Evolutionary conservation across 2,888 invertebrate species (phyloP).

Genomic region (Drosophila seclusa): DNA sequence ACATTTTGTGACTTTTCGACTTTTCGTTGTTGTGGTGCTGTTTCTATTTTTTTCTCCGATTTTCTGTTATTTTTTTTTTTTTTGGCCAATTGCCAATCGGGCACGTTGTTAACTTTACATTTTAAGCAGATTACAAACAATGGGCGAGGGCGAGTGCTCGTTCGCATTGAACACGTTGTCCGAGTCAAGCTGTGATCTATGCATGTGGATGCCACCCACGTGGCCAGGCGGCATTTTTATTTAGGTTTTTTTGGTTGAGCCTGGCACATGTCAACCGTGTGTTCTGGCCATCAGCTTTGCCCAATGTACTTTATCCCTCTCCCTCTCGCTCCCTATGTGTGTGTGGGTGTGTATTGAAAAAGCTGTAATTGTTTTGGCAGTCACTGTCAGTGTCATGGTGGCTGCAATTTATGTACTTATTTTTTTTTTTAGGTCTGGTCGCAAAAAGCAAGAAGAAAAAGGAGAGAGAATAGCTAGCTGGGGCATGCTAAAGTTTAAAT

Average conservation of each 20-base stretch:
- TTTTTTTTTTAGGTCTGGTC: conserved; percentile 19
- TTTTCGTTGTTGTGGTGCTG: conserved; percentile 15
- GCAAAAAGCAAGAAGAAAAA: conserved; percentile 1
- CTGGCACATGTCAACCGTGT: conserved; percentile 51
- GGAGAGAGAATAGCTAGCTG: too few species aligned
- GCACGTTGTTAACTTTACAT: conserved; percentile 77
- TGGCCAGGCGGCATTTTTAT: conserved; percentile 21
- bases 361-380: conserved; percentile 72
- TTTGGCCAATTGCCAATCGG: conserved; percentile 62
- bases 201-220: conserved; percentile 39
- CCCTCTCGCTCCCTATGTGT: not conserved
- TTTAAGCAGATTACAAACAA: conserved; percentile 79
- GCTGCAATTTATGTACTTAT: conserved; percentile 61
- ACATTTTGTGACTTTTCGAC: conserved; percentile 40
- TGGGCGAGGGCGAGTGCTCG: conserved; percentile 11
- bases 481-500: not conserved
- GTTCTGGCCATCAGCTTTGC: conserved; percentile 29
- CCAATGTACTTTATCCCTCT: not conserved
- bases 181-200: conserved; percentile 26
- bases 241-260: conserved; percentile 1
- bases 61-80: conserved; percentile 21
- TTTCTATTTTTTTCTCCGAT: conserved; percentile 14
- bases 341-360: conserved; percentile 23
- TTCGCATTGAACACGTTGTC: conserved; percentile 10
- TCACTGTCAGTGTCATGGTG: conserved; percentile 44